A percentile compares a stretch with the other conserved stretches of the same genome.
These are phyloP conservation scores for Caenorhabditis zanzibari DNA, from an alignment of 2,888 invertebrate genomes.

Conservation along the genomic window DNA sequence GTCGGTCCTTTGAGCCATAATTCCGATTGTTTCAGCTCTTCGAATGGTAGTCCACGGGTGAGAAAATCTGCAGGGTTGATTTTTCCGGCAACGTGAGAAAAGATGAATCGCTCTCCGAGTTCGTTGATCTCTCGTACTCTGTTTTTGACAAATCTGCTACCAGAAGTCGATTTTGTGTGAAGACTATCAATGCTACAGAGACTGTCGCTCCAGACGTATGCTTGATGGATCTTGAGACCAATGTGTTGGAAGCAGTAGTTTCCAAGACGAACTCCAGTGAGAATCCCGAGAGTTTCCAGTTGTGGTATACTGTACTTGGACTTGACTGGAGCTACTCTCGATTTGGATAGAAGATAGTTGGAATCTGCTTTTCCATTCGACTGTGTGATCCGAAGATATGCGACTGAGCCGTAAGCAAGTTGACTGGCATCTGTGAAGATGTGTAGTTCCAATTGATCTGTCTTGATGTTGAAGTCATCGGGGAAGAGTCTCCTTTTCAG, in stretches of 20 bases:
- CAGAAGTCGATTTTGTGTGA: background rate
- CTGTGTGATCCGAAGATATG: conserved; percentile 13
- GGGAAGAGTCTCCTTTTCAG: background rate
- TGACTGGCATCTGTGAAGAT: conserved; percentile 39
- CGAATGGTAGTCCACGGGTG: conserved; percentile 13
- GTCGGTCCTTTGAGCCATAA: conserved; percentile 25
- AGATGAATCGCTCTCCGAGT: background rate
- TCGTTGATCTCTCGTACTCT: conserved; percentile 16
- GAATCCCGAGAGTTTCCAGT: conserved; percentile 12
- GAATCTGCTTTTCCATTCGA: conserved; percentile 50
- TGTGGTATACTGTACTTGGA: conserved; percentile 17
- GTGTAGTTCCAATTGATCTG: no score
- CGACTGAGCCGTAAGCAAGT: conserved; percentile 27
- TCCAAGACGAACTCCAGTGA: background rate
- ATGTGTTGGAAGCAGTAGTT: background rate
- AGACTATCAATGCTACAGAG: conserved; percentile 24
- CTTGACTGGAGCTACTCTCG: conserved; percentile 35
- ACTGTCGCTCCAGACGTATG: conserved; percentile 39
- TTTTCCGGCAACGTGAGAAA: conserved; percentile 35
- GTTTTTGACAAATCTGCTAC: conserved; percentile 11
- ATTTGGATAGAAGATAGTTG: conserved; percentile 70
- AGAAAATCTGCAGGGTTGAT: conserved; percentile 36
- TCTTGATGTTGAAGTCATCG: background rate
- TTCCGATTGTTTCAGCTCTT: background rate
- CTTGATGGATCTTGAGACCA: background rate